phyloP scores from a whole-genome alignment of 92 coral and sea anemone species.

The Siderastrea siderea region DNA sequence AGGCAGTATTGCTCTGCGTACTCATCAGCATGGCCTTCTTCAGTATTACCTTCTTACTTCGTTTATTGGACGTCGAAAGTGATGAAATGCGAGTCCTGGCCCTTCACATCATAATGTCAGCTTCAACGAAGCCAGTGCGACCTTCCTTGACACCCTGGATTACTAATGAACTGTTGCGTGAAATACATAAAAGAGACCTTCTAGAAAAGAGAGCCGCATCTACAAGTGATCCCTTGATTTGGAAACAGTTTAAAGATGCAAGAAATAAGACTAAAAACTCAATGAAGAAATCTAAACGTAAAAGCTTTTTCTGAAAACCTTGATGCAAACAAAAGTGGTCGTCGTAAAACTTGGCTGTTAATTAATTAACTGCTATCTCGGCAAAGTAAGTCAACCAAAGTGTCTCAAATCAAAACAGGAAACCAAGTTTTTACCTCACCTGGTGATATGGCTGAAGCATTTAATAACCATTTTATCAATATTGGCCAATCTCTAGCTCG shows the following conservation, averaged over 20 bases:
- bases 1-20: not conserved
- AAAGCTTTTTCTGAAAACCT: not conserved
- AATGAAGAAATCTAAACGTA: too few species aligned
- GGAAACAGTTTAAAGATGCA: too few species aligned
- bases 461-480: slow-evolving; percentile 41
- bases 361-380: too few species aligned
- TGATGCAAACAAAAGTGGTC: too few species aligned
- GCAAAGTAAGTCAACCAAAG: too few species aligned
- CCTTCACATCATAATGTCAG: slow-evolving; percentile 9
- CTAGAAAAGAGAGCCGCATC: too few species aligned
- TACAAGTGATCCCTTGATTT: too few species aligned
- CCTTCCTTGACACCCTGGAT: not conserved
- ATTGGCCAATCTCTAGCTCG: slow-evolving; percentile 43
- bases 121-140: slow-evolving; percentile 1
- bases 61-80: not conserved
- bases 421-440: slow-evolving; percentile 20
- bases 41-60: not conserved
- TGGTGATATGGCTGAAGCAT: slow-evolving; percentile 43
- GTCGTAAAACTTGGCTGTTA: too few species aligned
- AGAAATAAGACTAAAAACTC: too few species aligned
- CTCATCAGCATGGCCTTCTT: not conserved
- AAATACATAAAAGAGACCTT: too few species aligned
- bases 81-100: slow-evolving; percentile 13
- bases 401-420: slow-evolving; percentile 2
- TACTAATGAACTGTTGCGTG: too few species aligned